Evolutionary conservation across 2,113 vertebrate genomes (phyloP).

Genomic region (Delphinus delphis): DNA sequence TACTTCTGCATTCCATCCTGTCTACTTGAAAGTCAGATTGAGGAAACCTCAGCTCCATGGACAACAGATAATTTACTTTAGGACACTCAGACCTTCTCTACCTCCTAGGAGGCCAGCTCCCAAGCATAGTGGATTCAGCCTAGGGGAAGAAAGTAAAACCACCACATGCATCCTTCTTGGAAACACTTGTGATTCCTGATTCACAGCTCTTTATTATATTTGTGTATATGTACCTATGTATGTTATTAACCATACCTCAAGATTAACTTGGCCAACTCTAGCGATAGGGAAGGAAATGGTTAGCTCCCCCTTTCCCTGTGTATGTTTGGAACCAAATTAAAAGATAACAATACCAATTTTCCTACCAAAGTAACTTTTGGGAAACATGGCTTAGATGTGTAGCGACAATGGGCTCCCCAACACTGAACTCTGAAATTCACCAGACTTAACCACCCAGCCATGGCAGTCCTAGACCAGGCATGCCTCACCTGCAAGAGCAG

Average conservation of each 20-base stretch:
- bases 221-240: background rate
- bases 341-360: background rate
- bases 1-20: background rate
- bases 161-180: background rate
- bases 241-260: background rate
- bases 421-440: background rate
- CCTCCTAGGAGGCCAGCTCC: background rate
- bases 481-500: background rate
- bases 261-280: background rate
- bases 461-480: background rate
- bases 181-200: background rate
- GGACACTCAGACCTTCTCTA: background rate
- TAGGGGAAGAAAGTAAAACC: background rate
- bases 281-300: background rate
- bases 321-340: slow-evolving; percentile 1
- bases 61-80: background rate
- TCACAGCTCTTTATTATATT: background rate
- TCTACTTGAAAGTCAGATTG: background rate
- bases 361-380: background rate
- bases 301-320: background rate
- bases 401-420: background rate
- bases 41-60: background rate
- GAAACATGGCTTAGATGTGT: background rate
- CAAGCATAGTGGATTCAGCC: background rate
- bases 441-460: background rate